These are phyloP conservation scores for Drosophila mercatorum DNA, from an alignment of 2,888 invertebrate species.

Conservation along the genomic window DNA sequence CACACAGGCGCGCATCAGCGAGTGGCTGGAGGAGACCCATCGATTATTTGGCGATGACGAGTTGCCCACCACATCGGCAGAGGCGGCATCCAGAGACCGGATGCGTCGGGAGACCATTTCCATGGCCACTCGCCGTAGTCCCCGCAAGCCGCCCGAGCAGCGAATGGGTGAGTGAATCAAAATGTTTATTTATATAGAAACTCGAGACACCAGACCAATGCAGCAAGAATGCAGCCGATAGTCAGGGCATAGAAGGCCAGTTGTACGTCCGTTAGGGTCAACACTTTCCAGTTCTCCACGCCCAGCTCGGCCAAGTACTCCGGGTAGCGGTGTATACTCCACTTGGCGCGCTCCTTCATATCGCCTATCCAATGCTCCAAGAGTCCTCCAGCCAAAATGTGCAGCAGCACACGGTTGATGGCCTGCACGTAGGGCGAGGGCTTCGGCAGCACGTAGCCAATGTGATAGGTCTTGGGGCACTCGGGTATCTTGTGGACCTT, in stretches of 20 bases:
- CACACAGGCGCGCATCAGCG: slow-evolving; percentile 55
- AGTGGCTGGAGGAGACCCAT: slow-evolving; percentile 71
- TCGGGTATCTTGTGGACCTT: slow-evolving; percentile 82
- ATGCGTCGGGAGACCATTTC: slow-evolving; percentile 41
- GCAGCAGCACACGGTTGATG: slow-evolving; percentile 78
- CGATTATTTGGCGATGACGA: slow-evolving; percentile 61
- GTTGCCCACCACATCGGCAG: slow-evolving; percentile 73
- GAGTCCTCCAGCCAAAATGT: slow-evolving; percentile 80
- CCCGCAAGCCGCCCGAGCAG: slow-evolving; percentile 43
- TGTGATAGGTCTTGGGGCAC: slow-evolving; percentile 83
- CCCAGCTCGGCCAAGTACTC: slow-evolving; percentile 64
- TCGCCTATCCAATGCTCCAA: slow-evolving; percentile 82
- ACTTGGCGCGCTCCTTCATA: slow-evolving; percentile 75
- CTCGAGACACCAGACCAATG: slow-evolving; percentile 49
- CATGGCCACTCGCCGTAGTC: slow-evolving; percentile 28
- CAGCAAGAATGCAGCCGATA: slow-evolving; percentile 74
- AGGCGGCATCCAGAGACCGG: slow-evolving; percentile 68
- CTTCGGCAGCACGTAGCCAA: slow-evolving; percentile 81
- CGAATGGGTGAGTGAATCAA: slow-evolving; percentile 45
- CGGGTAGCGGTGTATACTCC: slow-evolving; percentile 66
- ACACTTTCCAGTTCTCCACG: slow-evolving; percentile 75
- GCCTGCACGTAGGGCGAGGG: slow-evolving; percentile 79
- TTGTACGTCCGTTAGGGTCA: slow-evolving; percentile 82
- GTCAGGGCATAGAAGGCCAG: slow-evolving; percentile 82
- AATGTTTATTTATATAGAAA: slow-evolving; percentile 23